Conservation (phyloP, 2,888 invertebrate species). For the Aphodius granarius region DNA sequence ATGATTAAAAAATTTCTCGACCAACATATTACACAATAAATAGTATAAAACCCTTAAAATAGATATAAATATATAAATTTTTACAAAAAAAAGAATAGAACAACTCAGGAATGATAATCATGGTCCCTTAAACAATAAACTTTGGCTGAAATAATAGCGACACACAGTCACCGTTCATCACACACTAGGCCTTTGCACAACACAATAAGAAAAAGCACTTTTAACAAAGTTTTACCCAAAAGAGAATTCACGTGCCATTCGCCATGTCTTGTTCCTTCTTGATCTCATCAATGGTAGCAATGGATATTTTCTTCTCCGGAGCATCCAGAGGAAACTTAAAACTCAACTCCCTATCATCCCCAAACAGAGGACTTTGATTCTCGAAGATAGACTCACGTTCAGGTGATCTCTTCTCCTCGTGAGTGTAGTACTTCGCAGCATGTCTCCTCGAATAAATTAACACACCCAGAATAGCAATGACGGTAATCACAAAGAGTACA, state of each 20-base stretch:
- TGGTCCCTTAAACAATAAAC: neutral
- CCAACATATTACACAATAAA: neutral
- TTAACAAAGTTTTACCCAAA: neutral
- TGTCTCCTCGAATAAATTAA: constrained; percentile 70
- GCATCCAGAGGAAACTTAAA: constrained; percentile 60
- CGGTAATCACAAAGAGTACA: constrained; percentile 57
- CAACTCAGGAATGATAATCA: neutral
- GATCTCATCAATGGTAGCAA: constrained; percentile 52
- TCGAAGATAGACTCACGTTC: constrained; percentile 55
- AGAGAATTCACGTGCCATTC: constrained; percentile 43
- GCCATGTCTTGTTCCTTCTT: constrained; percentile 50
- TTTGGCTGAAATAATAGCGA: neutral
- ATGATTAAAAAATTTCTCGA: too few species aligned
- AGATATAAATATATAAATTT: neutral
- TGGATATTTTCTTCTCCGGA: constrained; percentile 49
- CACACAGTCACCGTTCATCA: neutral
- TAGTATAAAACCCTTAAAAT: neutral
- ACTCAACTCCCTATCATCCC: constrained; percentile 58
- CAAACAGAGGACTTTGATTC: constrained; percentile 52
- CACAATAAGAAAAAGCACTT: neutral
- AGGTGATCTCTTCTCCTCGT: constrained; percentile 65
- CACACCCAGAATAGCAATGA: constrained; percentile 54
- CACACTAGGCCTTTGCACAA: neutral
- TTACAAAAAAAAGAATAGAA: neutral
- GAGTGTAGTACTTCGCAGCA: constrained; percentile 79